These are phyloP conservation scores for Scortum barcoo DNA, from an alignment of 2,113 vertebrate species.

Conservation along the genomic window DNA sequence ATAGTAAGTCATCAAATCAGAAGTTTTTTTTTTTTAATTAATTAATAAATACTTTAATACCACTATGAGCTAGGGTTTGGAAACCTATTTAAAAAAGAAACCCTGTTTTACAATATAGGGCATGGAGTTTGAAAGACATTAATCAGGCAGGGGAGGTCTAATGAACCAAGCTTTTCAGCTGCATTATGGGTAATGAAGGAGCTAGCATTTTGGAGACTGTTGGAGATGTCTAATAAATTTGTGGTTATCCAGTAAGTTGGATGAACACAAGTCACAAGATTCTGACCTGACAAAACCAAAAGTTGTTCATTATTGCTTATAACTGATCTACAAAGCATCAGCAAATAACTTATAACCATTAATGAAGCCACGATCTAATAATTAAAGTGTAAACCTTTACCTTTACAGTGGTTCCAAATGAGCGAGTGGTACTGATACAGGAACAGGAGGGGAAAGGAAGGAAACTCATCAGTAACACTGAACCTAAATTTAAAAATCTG, in stretches of 20 bases:
- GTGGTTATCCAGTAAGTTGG: too few relatives aligned
- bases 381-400: background rate
- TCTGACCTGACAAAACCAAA: background rate
- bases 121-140: too few relatives aligned
- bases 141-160: too few relatives aligned
- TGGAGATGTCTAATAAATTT: too few relatives aligned
- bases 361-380: background rate
- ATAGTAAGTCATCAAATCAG: background rate
- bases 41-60: too few relatives aligned
- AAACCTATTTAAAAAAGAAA: too few relatives aligned
- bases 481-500: conserved; percentile 48
- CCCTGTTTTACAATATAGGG: too few relatives aligned
- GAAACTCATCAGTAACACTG: conserved; percentile 12
- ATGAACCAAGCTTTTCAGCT: too few relatives aligned
- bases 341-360: background rate
- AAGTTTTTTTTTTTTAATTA: too few relatives aligned
- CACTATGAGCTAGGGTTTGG: too few relatives aligned
- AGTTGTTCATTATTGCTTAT: background rate
- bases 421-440: background rate
- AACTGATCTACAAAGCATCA: background rate
- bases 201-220: too few relatives aligned
- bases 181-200: too few relatives aligned
- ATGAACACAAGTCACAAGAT: background rate
- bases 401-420: background rate
- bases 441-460: background rate